These are phyloP conservation scores for Sebastes flavidus DNA, from an alignment of 2,797 vertebrate species.

Conservation along the genomic window DNA sequence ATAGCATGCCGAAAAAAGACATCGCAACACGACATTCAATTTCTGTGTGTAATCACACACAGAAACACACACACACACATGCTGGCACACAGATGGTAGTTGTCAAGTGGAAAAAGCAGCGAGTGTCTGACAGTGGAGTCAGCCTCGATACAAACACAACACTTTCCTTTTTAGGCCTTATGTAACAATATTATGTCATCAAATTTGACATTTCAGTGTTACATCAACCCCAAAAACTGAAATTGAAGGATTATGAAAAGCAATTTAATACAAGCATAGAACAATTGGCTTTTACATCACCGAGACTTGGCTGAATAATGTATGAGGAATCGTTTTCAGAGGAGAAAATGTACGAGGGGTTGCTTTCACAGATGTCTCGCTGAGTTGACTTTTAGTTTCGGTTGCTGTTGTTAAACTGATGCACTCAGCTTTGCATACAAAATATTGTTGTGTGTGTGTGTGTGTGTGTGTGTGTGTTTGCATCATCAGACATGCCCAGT, in stretches of 20 bases:
- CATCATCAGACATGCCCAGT: slow-evolving; percentile 24
- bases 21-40: background rate
- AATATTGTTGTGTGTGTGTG: background rate
- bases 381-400: background rate
- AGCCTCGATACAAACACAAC: slow-evolving; percentile 7
- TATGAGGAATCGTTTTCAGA: background rate
- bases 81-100: slow-evolving; percentile 28
- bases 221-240: slow-evolving; percentile 17
- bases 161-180: slow-evolving; percentile 39
- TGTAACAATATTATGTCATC: slow-evolving; percentile 48
- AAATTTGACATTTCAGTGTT: slow-evolving; percentile 38
- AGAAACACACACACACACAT: background rate
- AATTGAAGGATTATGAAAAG: slow-evolving; percentile 27
- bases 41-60: background rate
- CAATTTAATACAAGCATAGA: background rate
- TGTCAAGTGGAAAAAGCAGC: slow-evolving; percentile 23
- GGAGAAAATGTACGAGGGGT: background rate
- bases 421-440: background rate
- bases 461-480: slow-evolving; percentile 1
- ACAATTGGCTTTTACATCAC: background rate
- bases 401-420: background rate
- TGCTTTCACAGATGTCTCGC: background rate
- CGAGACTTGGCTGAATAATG: background rate
- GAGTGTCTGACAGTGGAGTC: slow-evolving; percentile 19
- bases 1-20: background rate